Evolutionary conservation across 2,113 vertebrate species (phyloP).

Genomic region (Machaerirhynchus nigripectus): DNA sequence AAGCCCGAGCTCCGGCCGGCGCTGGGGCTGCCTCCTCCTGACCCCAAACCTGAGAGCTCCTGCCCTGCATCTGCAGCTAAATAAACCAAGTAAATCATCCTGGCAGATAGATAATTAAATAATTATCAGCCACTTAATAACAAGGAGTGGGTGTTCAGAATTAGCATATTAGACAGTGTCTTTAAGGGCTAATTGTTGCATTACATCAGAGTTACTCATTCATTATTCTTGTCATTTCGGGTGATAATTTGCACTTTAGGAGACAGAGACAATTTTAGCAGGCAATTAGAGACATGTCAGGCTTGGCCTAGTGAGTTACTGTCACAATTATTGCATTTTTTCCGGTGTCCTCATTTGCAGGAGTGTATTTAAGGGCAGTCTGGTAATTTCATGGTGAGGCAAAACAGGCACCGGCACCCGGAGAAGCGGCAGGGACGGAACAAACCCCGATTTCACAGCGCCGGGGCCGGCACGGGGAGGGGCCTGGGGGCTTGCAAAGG

Average conservation of each 20-base stretch:
- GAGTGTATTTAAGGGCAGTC: conserved; percentile 71
- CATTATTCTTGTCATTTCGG: conserved; percentile 88
- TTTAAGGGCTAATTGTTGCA: conserved; percentile 88
- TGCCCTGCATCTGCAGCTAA: conserved; percentile 81
- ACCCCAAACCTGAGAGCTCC: conserved; percentile 64
- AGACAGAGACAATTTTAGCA: conserved; percentile 88
- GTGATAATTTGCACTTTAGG: conserved; percentile 88
- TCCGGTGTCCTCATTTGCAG: conserved; percentile 76
- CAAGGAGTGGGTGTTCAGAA: conserved; percentile 82
- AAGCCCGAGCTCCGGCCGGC: not conserved
- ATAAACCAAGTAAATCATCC: conserved; percentile 87
- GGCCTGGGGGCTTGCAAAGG: not conserved
- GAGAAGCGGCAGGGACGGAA: not conserved
- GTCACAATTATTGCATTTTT: conserved; percentile 81
- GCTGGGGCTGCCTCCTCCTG: conserved; percentile 45
- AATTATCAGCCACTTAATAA: conserved; percentile 89
- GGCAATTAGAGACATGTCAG: conserved; percentile 87
- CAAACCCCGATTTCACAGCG: not conserved
- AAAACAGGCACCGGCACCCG: conserved; percentile 46
- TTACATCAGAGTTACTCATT: conserved; percentile 87
- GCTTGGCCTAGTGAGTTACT: conserved; percentile 85
- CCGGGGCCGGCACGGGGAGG: not conserved
- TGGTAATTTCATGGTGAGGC: conserved; percentile 67
- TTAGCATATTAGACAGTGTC: conserved; percentile 86
- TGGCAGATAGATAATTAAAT: conserved; percentile 90